Percentiles rank a stretch among this genome's conserved stretches.
Conservation (phyloP, 2,113 vertebrate species). For the rabbit (Oryctolagus cuniculus) region DNA sequence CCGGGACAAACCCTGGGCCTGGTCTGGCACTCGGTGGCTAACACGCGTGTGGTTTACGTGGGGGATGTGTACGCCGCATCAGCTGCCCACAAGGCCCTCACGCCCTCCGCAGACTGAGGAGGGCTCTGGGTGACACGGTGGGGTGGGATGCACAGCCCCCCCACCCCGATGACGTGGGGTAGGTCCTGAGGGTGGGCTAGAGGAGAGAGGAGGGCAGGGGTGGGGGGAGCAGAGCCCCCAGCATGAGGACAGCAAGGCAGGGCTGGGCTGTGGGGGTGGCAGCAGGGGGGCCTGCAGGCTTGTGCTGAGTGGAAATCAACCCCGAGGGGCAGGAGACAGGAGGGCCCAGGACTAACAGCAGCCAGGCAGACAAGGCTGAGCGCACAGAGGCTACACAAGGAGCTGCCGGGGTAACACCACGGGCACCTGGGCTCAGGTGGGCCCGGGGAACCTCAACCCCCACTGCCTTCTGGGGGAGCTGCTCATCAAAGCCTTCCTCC, state of each 20-base stretch:
- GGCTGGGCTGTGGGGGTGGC: accelerated
- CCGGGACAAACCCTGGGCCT: accelerated
- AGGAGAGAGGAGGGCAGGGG: no score
- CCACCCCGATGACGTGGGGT: accelerated
- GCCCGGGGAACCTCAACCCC: accelerated
- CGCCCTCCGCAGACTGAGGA: accelerated
- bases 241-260: background rate
- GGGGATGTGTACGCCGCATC: accelerated
- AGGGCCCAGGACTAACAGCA: background rate
- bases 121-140: accelerated
- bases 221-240: background rate
- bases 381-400: accelerated
- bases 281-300: no score
- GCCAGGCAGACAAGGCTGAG: background rate
- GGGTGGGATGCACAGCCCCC: accelerated
- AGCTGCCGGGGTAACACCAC: accelerated
- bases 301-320: accelerated
- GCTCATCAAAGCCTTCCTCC: no score
- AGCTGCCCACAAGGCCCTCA: accelerated
- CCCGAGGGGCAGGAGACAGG: accelerated
- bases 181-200: background rate
- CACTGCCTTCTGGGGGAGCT: no score
- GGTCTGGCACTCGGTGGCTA: background rate
- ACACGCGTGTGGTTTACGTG: accelerated
- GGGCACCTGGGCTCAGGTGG: background rate